Conservation (phyloP, 2,797 vertebrate species). For the Microcaecilia unicolor region DNA sequence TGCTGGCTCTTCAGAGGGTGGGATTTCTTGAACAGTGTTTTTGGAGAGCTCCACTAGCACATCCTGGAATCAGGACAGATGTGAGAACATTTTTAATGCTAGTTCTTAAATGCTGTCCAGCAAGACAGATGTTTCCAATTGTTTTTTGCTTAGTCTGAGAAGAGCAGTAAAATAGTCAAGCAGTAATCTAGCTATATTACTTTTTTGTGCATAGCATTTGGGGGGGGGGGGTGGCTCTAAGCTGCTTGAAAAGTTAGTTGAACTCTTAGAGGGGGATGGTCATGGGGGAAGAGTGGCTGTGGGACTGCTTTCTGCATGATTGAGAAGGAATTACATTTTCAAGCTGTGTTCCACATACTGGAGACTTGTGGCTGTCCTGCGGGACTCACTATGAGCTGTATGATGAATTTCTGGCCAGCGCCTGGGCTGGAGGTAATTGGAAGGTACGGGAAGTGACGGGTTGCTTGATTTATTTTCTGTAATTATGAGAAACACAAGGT, state of each 20-base stretch:
- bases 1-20: no score
- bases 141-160: conserved; percentile 39
- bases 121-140: conserved; percentile 60
- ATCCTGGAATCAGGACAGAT: conserved; percentile 18
- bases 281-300: background rate
- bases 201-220: no score
- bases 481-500: background rate
- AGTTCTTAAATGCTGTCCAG: conserved; percentile 27
- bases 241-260: conserved; percentile 20
- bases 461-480: conserved; percentile 17
- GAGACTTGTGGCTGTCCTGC: background rate
- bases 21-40: no score
- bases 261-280: no score
- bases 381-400: background rate
- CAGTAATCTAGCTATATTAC: no score
- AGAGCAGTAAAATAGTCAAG: conserved; percentile 31
- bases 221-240: no score
- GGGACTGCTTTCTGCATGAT: no score
- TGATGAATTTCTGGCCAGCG: conserved; percentile 1
- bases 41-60: no score
- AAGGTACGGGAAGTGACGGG: no score
- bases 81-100: conserved; percentile 12
- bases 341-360: conserved; percentile 2
- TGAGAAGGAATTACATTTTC: conserved; percentile 4
- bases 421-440: background rate